These are phyloP conservation scores for Cacatua alba DNA, from an alignment of 2,113 vertebrate genomes.

Conservation along the genomic window DNA sequence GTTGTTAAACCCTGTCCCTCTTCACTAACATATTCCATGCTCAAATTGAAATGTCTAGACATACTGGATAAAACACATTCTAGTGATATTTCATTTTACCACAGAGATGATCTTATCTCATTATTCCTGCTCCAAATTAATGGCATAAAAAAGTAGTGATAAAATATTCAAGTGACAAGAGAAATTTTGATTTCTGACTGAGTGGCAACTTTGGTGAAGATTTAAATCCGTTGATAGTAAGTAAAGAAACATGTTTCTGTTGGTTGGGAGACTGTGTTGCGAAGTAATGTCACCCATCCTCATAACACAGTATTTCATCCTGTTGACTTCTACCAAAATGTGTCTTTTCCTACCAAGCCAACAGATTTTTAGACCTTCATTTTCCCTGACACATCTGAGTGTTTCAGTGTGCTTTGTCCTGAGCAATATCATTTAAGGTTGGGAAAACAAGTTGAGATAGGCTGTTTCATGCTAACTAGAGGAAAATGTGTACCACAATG, in stretches of 20 bases:
- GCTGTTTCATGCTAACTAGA: neutral
- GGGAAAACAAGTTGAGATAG: neutral
- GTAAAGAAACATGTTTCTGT: neutral
- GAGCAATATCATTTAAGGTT: neutral
- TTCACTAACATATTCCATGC: neutral
- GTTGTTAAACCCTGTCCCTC: constrained; percentile 14
- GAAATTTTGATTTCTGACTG: neutral
- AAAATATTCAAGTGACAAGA: neutral
- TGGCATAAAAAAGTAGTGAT: neutral
- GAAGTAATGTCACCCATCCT: neutral
- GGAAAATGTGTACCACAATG: neutral
- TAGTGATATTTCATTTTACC: constrained; percentile 4
- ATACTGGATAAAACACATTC: neutral
- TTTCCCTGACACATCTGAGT: neutral
- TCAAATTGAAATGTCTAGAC: constrained; percentile 11
- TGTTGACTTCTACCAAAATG: neutral
- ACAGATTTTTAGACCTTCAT: neutral
- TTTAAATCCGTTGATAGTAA: neutral
- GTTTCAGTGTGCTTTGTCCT: constrained; percentile 20
- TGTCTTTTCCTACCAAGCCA: neutral
- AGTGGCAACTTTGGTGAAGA: neutral
- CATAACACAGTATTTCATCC: neutral
- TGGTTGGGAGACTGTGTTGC: neutral
- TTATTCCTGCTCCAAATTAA: constrained; percentile 27
- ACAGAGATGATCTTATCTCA: constrained; percentile 21